These are phyloP conservation scores for Cheilosia soror DNA, from an alignment of 2,888 invertebrate species.

Conservation along the genomic window DNA sequence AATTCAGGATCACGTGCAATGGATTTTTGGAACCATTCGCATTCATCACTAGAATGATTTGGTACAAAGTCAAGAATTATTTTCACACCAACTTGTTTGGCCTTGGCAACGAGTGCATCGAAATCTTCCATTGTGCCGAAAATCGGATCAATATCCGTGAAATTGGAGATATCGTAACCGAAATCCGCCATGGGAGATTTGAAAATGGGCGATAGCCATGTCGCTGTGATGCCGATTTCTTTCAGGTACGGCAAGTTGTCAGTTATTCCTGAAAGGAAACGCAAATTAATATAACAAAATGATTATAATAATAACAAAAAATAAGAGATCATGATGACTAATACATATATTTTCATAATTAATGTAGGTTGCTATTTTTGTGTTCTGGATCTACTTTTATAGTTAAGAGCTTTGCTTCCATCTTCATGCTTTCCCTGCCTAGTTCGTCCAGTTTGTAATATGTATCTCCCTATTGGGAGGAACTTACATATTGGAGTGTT, in stretches of 20 bases:
- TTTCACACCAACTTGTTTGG: slow-evolving; percentile 85
- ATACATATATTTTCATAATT: too few relatives aligned
- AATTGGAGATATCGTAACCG: slow-evolving; percentile 91
- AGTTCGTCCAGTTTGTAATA: too few relatives aligned
- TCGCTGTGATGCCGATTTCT: slow-evolving; percentile 87
- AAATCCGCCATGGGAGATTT: slow-evolving; percentile 90
- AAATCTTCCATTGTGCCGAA: slow-evolving; percentile 90
- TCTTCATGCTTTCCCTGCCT: too few relatives aligned
- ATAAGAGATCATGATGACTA: too few relatives aligned
- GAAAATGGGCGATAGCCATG: slow-evolving; percentile 91
- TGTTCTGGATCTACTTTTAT: too few relatives aligned
- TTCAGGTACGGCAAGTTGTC: slow-evolving; percentile 87
- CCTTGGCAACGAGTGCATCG: slow-evolving; percentile 85
- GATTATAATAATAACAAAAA: neutral
- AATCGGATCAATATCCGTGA: slow-evolving; percentile 87
- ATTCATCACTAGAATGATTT: slow-evolving; percentile 91
- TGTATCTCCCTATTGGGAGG: too few relatives aligned
- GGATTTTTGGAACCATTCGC: slow-evolving; percentile 93
- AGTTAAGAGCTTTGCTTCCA: too few relatives aligned
- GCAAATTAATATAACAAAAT: neutral
- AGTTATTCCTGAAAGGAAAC: slow-evolving; percentile 85
- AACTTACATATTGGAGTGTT: too few relatives aligned
- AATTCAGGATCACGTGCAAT: slow-evolving; percentile 86
- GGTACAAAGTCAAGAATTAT: slow-evolving; percentile 89
- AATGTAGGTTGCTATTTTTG: too few relatives aligned